Percentiles rank a stretch among this genome's conserved stretches.
These are phyloP conservation scores for Drosophila nigromelanica DNA, from an alignment of 1,140 invertebrate species.

Conservation along the genomic window DNA sequence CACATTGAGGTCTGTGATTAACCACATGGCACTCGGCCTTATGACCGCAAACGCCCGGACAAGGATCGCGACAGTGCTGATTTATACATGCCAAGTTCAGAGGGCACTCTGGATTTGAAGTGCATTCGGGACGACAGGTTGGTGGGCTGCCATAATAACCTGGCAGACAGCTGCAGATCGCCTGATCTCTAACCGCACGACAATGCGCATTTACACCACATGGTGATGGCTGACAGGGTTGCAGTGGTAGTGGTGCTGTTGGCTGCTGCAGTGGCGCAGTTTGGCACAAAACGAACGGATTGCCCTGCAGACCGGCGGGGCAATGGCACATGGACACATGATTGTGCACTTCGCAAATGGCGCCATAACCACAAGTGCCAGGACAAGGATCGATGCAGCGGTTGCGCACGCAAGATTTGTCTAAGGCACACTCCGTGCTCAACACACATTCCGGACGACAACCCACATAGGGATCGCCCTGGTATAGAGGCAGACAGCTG, in stretches of 20 bases:
- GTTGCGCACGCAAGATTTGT: constrained; percentile 89
- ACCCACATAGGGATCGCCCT: constrained; percentile 88
- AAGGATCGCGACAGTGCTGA: constrained; percentile 86
- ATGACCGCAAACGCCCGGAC: constrained; percentile 85
- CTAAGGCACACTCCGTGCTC: constrained; percentile 91
- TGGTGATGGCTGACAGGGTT: constrained; percentile 85
- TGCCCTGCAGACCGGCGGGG: constrained; percentile 64
- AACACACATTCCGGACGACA: constrained; percentile 93
- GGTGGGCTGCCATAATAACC: constrained; percentile 86
- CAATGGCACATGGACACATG: constrained; percentile 85
- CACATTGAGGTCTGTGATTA: constrained; percentile 92
- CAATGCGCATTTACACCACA: constrained; percentile 87
- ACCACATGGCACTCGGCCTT: constrained; percentile 92
- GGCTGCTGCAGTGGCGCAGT: constrained; percentile 78
- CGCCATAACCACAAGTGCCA: constrained; percentile 89
- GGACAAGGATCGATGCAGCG: constrained; percentile 90
- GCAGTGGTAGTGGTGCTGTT: constrained; percentile 72
- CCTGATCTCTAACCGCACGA: constrained; percentile 83
- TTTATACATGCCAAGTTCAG: constrained; percentile 85
- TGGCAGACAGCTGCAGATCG: constrained; percentile 84
- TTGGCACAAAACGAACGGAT: constrained; percentile 73
- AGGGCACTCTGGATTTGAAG: constrained; percentile 86
- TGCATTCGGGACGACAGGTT: constrained; percentile 86
- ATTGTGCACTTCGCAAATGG: constrained; percentile 91
- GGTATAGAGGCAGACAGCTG: constrained; percentile 88